Conservation (phyloP, 2,888 invertebrate genomes). For the Ormia ochracea region DNA sequence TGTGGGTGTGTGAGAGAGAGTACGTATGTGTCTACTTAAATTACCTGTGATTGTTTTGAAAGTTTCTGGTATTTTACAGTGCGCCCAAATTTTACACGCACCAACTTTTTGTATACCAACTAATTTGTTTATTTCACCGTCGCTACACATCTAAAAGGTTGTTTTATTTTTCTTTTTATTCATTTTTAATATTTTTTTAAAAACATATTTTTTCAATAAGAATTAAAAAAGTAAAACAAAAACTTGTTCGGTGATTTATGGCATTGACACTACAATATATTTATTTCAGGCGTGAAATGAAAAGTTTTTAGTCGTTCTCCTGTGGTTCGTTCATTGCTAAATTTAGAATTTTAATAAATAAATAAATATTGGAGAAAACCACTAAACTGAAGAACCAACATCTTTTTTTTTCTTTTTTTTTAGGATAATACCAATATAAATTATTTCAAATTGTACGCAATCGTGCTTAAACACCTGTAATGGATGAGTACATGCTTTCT, state of each 20-base stretch:
- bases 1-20: no score
- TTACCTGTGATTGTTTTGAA: no score
- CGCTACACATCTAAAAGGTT: neutral
- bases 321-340: neutral
- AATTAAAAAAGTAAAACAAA: neutral
- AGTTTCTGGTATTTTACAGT: no score
- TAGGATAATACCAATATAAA: neutral
- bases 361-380: neutral
- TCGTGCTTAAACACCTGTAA: constrained; percentile 44
- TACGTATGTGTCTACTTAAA: no score
- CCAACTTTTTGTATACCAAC: neutral
- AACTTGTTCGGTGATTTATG: constrained; percentile 54
- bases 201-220: neutral
- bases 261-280: constrained; percentile 50
- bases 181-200: constrained; percentile 21
- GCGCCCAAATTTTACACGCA: neutral
- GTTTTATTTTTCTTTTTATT: constrained; percentile 23
- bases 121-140: neutral
- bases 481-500: neutral
- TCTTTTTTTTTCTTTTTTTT: no score
- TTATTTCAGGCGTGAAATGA: constrained; percentile 46
- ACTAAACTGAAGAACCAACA: neutral
- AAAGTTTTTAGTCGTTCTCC: constrained; percentile 12
- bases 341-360: constrained; percentile 3
- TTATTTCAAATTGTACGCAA: neutral